Conservation (phyloP, 2,888 invertebrate species). For the Exephanes ischioxanthus region DNA sequence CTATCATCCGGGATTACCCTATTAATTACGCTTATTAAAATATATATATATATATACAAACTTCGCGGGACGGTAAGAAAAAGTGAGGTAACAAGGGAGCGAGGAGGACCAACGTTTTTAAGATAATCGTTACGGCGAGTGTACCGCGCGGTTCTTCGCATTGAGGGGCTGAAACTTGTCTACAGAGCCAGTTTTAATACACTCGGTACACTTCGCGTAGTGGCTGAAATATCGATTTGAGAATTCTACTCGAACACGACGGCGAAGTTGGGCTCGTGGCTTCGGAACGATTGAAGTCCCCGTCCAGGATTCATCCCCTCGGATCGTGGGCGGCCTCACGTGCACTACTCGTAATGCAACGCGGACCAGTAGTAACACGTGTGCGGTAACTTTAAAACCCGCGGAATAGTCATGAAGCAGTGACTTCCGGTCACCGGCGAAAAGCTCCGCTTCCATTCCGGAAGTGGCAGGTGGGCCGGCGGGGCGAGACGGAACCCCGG, state of each 20-base stretch:
- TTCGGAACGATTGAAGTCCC: background rate
- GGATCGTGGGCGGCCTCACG: conserved; percentile 1
- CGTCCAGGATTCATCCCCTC: conserved; percentile 2
- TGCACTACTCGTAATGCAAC: conserved; percentile 20
- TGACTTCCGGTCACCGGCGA: background rate
- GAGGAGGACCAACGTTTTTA: no score
- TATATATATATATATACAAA: no score
- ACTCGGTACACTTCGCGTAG: background rate
- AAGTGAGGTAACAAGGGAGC: no score
- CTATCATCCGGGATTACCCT: no score
- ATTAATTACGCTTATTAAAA: no score
- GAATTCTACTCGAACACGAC: background rate
- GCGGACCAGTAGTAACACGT: conserved; percentile 5
- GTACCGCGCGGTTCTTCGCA: no score
- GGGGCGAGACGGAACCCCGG: no score
- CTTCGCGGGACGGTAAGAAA: no score
- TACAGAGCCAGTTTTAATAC: background rate
- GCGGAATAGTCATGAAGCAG: conserved; percentile 1
- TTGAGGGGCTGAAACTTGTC: no score
- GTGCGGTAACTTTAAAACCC: conserved; percentile 25
- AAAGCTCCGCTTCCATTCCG: background rate
- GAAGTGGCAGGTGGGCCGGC: background rate
- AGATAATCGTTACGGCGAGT: no score
- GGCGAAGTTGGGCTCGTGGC: background rate
- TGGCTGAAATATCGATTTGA: background rate